Percentiles rank a stretch among this genome's conserved stretches.
Conservation (phyloP, 23 tunicate species). For the Trididemnum nubilum region DNA sequence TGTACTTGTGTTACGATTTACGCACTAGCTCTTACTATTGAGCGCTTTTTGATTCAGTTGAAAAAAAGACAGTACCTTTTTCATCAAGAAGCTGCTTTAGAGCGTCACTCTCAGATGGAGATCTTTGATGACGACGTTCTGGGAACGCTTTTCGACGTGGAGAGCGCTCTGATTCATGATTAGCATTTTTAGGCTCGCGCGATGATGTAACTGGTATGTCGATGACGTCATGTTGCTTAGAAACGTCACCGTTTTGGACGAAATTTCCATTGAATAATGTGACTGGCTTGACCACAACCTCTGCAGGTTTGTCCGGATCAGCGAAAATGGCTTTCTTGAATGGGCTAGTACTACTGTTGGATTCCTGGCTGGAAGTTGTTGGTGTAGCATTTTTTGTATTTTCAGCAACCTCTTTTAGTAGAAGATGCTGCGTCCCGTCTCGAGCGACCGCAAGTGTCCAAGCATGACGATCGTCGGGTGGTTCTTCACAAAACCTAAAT, state of each 20-base stretch:
- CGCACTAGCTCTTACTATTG: too few relatives aligned
- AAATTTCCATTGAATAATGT: neutral
- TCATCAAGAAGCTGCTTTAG: neutral
- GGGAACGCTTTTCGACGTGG: neutral
- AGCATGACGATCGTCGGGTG: constrained; percentile 45
- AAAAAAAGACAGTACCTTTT: neutral
- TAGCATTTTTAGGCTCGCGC: neutral
- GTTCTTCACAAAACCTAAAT: constrained; percentile 52
- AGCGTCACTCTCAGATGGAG: neutral
- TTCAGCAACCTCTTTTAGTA: neutral
- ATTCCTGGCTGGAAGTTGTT: neutral
- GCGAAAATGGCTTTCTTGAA: neutral
- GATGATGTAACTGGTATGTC: neutral
- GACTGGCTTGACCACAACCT: neutral
- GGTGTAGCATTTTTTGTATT: neutral
- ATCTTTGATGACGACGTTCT: neutral
- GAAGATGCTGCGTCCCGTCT: constrained; percentile 51
- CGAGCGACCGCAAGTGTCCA: constrained; percentile 63
- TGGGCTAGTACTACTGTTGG: neutral
- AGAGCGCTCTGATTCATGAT: neutral
- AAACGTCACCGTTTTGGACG: neutral
- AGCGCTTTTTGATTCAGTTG: too few relatives aligned
- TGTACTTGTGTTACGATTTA: too few relatives aligned
- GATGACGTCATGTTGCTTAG: neutral
- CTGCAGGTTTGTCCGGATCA: neutral